Conservation (phyloP, 1,140 invertebrate species). For the Oryzaephilus surinamensis region DNA sequence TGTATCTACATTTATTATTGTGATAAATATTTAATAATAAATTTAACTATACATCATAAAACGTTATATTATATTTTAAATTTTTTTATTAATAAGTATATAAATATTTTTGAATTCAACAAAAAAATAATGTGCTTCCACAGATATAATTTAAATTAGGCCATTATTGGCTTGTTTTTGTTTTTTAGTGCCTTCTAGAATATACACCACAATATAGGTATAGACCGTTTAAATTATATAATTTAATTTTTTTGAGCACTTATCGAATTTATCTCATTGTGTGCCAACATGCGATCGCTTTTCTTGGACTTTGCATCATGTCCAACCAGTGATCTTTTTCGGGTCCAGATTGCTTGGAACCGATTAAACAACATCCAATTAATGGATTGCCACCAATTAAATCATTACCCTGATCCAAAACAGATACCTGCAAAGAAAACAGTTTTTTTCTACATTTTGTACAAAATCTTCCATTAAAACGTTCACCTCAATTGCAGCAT, state of each 20-base stretch:
- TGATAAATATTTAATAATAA: conserved; percentile 4
- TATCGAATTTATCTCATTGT: conserved; percentile 53
- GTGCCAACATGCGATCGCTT: conserved; percentile 77
- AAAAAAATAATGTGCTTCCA: conserved; percentile 6
- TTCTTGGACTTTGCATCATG: conserved; percentile 69
- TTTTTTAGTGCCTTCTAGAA: conserved; percentile 3
- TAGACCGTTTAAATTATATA: conserved; percentile 3
- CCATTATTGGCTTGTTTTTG: conserved; percentile 1
- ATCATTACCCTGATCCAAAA: conserved; percentile 50
- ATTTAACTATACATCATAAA: conserved; percentile 2
- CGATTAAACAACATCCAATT: conserved; percentile 60
- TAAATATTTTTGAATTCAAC: conserved; percentile 1
- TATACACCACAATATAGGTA: too few relatives aligned
- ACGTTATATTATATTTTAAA: conserved; percentile 1
- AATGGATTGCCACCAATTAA: conserved; percentile 57
- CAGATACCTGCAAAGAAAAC: conserved; percentile 40
- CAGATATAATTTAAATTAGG: conserved; percentile 6
- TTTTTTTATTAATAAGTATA: conserved; percentile 4
- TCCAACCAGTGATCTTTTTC: conserved; percentile 67
- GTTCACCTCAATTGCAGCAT: conserved; percentile 63
- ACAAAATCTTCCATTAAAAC: too few relatives aligned
- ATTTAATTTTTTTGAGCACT: conserved; percentile 3
- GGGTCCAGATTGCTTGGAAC: conserved; percentile 47
- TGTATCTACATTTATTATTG: conserved; percentile 4
- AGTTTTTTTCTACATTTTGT: conserved; percentile 4